A percentile compares a stretch with the other conserved stretches of the same genome.
Conservation (phyloP, 2,888 invertebrate genomes). For the Acrobasis consociella region DNA sequence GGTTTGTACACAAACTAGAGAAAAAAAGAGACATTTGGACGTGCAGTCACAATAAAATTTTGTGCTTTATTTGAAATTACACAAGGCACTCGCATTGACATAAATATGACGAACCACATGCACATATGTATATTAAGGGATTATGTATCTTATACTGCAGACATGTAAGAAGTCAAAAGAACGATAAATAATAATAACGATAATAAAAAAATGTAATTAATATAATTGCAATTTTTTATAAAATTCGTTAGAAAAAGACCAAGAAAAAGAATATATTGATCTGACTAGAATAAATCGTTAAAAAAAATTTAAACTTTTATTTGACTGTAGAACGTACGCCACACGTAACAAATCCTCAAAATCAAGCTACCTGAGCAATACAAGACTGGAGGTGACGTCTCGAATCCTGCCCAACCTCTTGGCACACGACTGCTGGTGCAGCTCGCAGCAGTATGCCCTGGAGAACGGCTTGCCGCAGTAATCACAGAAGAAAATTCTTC, state of each 20-base stretch:
- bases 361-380: conserved; percentile 47
- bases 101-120: conserved; percentile 7
- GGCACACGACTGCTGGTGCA: conserved; percentile 64
- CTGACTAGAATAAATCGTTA: too few species aligned
- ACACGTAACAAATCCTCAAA: background rate
- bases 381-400: conserved; percentile 48
- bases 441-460: conserved; percentile 68
- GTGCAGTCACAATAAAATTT: conserved; percentile 19
- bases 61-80: conserved; percentile 12
- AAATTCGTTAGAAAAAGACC: too few species aligned
- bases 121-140: background rate
- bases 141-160: too few species aligned
- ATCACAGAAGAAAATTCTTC: conserved; percentile 52
- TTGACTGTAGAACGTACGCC: background rate
- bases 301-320: background rate
- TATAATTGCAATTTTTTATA: too few species aligned
- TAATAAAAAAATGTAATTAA: too few species aligned
- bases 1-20: conserved; percentile 54
- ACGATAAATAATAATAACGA: too few species aligned
- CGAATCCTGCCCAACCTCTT: conserved; percentile 38
- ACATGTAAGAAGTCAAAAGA: too few species aligned
- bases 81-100: conserved; percentile 7
- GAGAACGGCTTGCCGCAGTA: conserved; percentile 66
- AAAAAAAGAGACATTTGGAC: conserved; percentile 39
- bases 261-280: too few species aligned